These are phyloP conservation scores for Drosophila niveifrons DNA, from an alignment of 2,888 invertebrate species.

Conservation along the genomic window DNA sequence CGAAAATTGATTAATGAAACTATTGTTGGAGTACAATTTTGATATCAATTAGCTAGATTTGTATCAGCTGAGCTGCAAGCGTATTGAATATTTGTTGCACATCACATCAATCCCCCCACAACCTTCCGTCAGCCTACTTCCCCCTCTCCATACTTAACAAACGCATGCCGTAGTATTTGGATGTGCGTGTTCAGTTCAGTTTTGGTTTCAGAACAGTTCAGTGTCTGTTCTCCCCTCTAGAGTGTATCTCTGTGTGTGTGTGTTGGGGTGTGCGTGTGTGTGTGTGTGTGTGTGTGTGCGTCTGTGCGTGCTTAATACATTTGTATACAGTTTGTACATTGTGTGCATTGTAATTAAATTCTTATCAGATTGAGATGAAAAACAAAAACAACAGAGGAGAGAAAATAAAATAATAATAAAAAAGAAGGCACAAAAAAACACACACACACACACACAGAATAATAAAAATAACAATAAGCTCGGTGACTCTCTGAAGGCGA, in stretches of 20 bases:
- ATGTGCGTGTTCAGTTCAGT: slow-evolving; percentile 33
- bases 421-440: background rate
- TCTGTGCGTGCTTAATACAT: slow-evolving; percentile 67
- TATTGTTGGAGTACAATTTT: background rate
- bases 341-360: slow-evolving; percentile 78
- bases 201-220: slow-evolving; percentile 12
- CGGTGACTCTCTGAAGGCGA: slow-evolving; percentile 27
- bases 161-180: slow-evolving; percentile 15
- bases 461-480: slow-evolving; percentile 23
- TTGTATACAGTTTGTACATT: slow-evolving; percentile 70
- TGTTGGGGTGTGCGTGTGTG: slow-evolving; percentile 7
- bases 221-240: slow-evolving; percentile 6
- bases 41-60: background rate
- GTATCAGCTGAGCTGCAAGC: background rate
- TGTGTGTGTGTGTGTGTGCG: slow-evolving; percentile 12
- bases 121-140: background rate
- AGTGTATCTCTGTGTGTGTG: slow-evolving; percentile 1
- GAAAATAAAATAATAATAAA: slow-evolving; percentile 17
- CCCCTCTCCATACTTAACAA: background rate
- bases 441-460: too few species aligned
- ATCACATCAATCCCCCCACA: background rate
- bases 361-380: slow-evolving; percentile 71
- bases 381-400: slow-evolving; percentile 39
- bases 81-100: slow-evolving; percentile 32
- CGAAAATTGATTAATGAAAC: background rate